Evolutionary conservation across 2,797 vertebrate species (phyloP), one percentile per base, ranked within the genome.

Genomic region (Hippoglossus hippoglossus): DNA sequence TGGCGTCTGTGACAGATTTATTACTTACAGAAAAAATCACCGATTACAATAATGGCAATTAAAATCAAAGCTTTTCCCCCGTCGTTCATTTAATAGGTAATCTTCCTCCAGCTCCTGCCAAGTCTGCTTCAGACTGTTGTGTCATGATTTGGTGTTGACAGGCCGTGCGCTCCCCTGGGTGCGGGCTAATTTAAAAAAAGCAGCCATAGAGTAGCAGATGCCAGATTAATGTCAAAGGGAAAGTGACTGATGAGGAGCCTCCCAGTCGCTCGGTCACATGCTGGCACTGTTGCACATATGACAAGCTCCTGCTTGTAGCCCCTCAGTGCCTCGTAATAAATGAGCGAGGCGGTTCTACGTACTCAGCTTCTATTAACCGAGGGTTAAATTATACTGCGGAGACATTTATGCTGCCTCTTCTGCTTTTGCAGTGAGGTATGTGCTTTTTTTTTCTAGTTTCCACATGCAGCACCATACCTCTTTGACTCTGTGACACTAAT

Each of bases 181-280:
- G 75, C 67, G 39, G 64, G 82, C 80, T 89, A 85, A 92, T 91
- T 91, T 86, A 75, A 84, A 90, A 55, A 55, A 91, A 89, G 73
- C 80, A 87, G 76, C 73, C 77, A 72, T 77, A 76, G 75, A 83
- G 81, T 73, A 83, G 80, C 90, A 91, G 80, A 88, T 90, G 89
- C 86, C 90, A 91, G 86, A 92, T 90, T 92, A 91, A 73, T 86
- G 91, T 92, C 86, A 83, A 83, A 57, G 81, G 68, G 50, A 53
- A 64, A 84, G 79, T 90, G 90, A 93, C 66, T 91, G 90, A 92
- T 91, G 86, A 89, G 83, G 68, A 86, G 80, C 79, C 77, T 90
- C 88, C 77, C 74, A 73, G 78, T 84, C 41, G 64, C 73, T 55
- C 36, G 67, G 71, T 75, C 75, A 72, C 80, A 86, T 69, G 86